A percentile compares a stretch with the other conserved stretches of the same genome.
phyloP scores from a whole-genome alignment of 2,113 vertebrate species.

The Aegithalos caudatus region DNA sequence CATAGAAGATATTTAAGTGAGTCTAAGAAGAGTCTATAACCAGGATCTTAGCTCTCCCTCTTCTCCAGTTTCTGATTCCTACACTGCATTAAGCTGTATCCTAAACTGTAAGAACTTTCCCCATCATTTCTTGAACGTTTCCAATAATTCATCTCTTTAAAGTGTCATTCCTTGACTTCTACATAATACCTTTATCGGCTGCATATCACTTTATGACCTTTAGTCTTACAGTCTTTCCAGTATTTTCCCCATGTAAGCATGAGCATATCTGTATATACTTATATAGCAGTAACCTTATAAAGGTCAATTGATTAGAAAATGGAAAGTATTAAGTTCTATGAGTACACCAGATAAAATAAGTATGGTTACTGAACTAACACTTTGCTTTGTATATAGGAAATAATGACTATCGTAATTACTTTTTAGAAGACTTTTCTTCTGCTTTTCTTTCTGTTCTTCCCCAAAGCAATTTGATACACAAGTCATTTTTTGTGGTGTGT shows the following conservation, averaged over 20 bases:
- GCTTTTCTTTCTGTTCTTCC: neutral
- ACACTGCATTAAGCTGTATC: neutral
- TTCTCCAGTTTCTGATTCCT: neutral
- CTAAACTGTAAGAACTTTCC: neutral
- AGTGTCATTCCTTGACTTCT: neutral
- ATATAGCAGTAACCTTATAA: neutral
- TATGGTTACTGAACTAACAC: neutral
- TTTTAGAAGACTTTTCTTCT: neutral
- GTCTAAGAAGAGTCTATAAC: neutral
- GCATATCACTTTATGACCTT: neutral
- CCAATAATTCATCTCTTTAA: neutral
- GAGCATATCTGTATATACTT: neutral
- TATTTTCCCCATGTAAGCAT: neutral
- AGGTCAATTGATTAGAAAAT: neutral
- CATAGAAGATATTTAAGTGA: neutral
- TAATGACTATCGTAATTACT: neutral
- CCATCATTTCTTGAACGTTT: neutral
- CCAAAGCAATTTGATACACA: neutral
- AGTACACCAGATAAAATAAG: neutral
- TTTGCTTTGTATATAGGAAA: neutral
- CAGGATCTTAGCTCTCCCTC: neutral
- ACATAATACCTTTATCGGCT: neutral
- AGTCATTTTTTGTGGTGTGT: slow-evolving; percentile 30
- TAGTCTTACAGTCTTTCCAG: neutral
- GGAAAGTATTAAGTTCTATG: neutral